A percentile compares a stretch with the other conserved stretches of the same genome.
Conservation (phyloP, 2,797 vertebrate genomes). For the Megalops cyprinoides region DNA sequence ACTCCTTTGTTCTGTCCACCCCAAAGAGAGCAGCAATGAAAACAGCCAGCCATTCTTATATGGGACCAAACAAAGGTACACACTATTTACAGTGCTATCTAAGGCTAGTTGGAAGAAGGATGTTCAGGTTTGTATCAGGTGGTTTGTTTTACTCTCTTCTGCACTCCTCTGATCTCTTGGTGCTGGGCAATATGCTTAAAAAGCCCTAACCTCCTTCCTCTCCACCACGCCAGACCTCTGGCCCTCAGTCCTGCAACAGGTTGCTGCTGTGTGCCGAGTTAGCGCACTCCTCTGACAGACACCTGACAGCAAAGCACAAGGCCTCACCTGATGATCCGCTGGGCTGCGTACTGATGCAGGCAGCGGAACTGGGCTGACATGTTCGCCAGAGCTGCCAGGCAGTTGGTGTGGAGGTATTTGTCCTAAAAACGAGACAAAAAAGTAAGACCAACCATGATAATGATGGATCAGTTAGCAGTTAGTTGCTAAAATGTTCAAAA, state of each 20-base stretch:
- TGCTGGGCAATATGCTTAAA: background rate
- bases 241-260: background rate
- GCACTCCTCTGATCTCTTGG: background rate
- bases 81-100: no score
- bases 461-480: background rate
- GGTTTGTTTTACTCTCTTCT: background rate
- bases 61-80: background rate
- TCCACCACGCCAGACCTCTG: slow-evolving; percentile 7
- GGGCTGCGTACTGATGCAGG: slow-evolving; percentile 96
- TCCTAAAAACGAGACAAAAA: slow-evolving; percentile 75
- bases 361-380: slow-evolving; percentile 98
- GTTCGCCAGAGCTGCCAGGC: slow-evolving; percentile 94
- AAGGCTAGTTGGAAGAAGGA: no score
- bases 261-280: background rate
- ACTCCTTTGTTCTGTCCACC: background rate
- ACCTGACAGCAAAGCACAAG: background rate
- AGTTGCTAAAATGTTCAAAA: no score
- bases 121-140: background rate
- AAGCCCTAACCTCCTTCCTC: background rate
- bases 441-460: slow-evolving; percentile 16
- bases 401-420: slow-evolving; percentile 98
- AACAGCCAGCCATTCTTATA: background rate
- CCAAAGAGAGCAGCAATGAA: background rate
- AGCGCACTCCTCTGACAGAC: background rate
- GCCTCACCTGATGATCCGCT: slow-evolving; percentile 94